Percentiles rank a stretch among this genome's conserved stretches.
These are phyloP conservation scores for Thymelicus sylvestris DNA, from an alignment of 2,888 invertebrate species.

Conservation along the genomic window DNA sequence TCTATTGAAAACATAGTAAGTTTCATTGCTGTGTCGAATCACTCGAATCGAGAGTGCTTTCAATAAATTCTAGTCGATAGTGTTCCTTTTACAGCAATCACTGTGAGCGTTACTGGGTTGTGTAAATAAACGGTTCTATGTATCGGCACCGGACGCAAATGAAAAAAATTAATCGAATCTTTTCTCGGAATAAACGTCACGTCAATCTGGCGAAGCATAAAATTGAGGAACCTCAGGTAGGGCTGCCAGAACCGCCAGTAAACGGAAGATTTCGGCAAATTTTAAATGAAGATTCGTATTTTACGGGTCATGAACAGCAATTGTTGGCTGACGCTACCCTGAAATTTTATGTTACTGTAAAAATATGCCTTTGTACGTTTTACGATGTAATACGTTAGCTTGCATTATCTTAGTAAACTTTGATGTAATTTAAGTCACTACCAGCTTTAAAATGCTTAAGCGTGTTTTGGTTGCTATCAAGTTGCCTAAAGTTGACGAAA, in stretches of 20 bases:
- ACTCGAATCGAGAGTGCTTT: no score
- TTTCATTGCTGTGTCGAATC: no score
- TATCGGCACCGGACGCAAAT: conserved; percentile 8
- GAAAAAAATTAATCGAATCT: conserved; percentile 47
- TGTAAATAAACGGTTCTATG: conserved; percentile 26
- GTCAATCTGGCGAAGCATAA: conserved; percentile 57
- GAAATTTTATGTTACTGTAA: not conserved
- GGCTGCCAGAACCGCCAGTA: conserved; percentile 29
- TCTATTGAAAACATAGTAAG: no score
- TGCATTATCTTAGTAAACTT: not conserved
- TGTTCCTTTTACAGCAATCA: not conserved
- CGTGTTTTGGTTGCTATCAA: no score
- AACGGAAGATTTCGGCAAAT: conserved; percentile 3
- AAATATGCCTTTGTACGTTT: not conserved
- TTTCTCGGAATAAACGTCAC: conserved; percentile 48
- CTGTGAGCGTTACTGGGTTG: not conserved
- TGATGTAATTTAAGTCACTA: no score
- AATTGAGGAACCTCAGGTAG: conserved; percentile 54
- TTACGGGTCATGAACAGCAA: conserved; percentile 10
- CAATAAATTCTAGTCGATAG: no score
- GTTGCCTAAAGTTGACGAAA: no score
- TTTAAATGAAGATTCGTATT: conserved; percentile 12
- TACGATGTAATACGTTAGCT: not conserved
- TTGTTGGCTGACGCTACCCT: not conserved
- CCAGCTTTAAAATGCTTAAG: no score